These are phyloP conservation scores for Erinaceus europaeus DNA, from an alignment of 2,113 vertebrate species.

Conservation along the genomic window DNA sequence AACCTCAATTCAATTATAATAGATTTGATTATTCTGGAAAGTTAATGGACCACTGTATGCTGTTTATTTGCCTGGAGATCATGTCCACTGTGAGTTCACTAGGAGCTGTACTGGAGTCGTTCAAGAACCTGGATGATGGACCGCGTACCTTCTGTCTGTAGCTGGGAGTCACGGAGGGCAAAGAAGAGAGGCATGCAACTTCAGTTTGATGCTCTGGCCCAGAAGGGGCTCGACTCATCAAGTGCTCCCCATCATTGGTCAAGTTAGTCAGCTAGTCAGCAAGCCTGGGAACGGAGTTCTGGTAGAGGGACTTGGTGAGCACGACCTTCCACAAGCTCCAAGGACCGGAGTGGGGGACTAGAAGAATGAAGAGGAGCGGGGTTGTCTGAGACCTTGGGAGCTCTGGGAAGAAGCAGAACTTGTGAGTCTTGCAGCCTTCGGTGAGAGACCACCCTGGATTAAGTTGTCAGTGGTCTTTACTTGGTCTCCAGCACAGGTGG, in stretches of 20 bases:
- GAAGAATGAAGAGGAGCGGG: neutral
- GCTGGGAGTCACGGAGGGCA: neutral
- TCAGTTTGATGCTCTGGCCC: neutral
- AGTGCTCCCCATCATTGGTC: neutral
- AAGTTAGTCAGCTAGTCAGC: too few species aligned
- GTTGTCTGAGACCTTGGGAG: neutral
- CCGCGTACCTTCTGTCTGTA: neutral
- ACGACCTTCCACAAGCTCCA: neutral
- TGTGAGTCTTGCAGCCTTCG: neutral
- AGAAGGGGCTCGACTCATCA: neutral
- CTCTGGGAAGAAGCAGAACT: neutral
- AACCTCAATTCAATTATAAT: neutral
- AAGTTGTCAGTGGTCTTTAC: neutral
- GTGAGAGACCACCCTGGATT: neutral
- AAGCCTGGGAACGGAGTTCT: too few species aligned
- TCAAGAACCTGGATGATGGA: neutral
- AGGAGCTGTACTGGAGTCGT: neutral
- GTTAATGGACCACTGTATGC: neutral
- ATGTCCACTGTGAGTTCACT: neutral
- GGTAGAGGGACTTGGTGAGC: too few species aligned
- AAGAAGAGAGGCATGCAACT: neutral
- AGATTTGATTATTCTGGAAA: neutral
- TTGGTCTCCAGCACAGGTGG: neutral
- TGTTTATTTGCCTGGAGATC: neutral
- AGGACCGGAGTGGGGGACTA: neutral